phyloP scores from a whole-genome alignment of 2,113 vertebrate species.

The Capreolus pygargus region DNA sequence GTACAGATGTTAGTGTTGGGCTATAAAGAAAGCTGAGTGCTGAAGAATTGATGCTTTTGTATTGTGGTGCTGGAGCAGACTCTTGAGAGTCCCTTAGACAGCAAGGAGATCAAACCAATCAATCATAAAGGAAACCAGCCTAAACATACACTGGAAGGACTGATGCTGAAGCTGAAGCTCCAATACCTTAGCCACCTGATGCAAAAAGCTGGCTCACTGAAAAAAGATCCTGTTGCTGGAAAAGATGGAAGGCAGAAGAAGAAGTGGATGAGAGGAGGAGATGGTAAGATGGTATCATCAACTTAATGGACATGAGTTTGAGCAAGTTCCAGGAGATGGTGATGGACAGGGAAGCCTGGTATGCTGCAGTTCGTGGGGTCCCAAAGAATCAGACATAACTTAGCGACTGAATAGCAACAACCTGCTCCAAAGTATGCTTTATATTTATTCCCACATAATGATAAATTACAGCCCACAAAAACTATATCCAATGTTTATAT shows the following conservation, averaged over 20 bases:
- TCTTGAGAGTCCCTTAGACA: neutral
- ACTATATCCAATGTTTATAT: conserved; percentile 53
- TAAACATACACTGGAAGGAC: neutral
- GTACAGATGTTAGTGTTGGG: neutral
- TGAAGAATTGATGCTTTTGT: neutral
- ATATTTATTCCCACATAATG: conserved; percentile 69
- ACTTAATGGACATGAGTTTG: neutral
- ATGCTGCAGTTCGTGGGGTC: neutral
- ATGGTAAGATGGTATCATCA: neutral
- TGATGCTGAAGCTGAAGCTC: neutral
- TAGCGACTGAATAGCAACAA: neutral
- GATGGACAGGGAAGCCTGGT: neutral
- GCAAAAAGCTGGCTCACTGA: neutral
- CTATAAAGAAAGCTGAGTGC: neutral
- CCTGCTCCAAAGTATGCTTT: conserved; percentile 34
- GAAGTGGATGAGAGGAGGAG: neutral
- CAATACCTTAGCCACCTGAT: neutral
- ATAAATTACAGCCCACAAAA: conserved; percentile 68
- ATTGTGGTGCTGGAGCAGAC: neutral
- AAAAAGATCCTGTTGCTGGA: neutral
- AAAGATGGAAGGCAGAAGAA: neutral
- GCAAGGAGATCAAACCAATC: neutral
- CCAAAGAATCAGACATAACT: neutral
- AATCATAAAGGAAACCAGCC: neutral
- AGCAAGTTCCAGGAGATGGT: neutral